These are phyloP conservation scores for Nomada ruficornis DNA, from an alignment of 2,888 invertebrate species.

Conservation along the genomic window DNA sequence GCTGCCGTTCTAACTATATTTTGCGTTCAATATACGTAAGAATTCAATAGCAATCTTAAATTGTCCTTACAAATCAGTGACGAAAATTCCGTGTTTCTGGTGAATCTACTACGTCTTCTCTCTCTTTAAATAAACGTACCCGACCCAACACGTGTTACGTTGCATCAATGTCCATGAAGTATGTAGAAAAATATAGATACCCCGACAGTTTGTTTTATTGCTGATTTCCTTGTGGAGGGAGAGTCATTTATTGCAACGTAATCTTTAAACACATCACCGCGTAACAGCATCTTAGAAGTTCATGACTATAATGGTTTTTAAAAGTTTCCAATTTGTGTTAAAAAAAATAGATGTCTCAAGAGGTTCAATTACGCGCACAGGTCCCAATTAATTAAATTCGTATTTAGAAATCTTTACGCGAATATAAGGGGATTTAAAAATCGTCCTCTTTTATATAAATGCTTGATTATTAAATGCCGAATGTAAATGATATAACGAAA, in stretches of 20 bases:
- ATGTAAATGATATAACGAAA: background rate
- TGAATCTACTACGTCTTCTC: slow-evolving; percentile 74
- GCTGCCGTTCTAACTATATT: slow-evolving; percentile 21
- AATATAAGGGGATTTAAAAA: background rate
- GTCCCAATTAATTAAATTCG: background rate
- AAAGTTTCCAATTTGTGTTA: background rate
- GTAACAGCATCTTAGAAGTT: no score
- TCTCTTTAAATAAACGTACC: slow-evolving; percentile 76
- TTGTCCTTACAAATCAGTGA: slow-evolving; percentile 73
- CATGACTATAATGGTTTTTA: no score
- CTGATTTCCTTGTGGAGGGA: background rate
- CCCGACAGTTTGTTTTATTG: slow-evolving; percentile 23
- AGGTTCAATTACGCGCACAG: background rate
- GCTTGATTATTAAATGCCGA: background rate
- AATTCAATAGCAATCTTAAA: slow-evolving; percentile 60
- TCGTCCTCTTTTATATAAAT: background rate
- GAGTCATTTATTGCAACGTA: background rate
- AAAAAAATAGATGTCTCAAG: background rate
- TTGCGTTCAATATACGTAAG: slow-evolving; percentile 24
- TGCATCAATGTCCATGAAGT: slow-evolving; percentile 64
- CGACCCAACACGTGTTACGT: slow-evolving; percentile 80
- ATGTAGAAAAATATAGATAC: slow-evolving; percentile 50
- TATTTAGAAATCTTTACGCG: background rate
- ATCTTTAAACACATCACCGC: background rate
- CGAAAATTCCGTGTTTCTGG: slow-evolving; percentile 71